These are phyloP conservation scores for Lanistes nyassanus DNA, from an alignment of 1,140 invertebrate genomes.

Conservation along the genomic window DNA sequence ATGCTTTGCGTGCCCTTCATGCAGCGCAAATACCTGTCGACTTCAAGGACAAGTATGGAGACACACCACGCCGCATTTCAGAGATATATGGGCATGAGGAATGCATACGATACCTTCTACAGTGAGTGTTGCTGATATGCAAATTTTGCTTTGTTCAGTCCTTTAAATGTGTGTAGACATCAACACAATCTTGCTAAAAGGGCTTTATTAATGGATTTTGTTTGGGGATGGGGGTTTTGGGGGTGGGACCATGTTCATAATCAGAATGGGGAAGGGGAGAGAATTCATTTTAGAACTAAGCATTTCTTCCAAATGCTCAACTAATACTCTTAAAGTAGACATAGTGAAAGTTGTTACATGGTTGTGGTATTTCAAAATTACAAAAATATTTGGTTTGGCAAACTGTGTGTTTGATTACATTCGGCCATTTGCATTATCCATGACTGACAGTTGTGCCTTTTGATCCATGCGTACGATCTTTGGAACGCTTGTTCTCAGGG, in stretches of 20 bases:
- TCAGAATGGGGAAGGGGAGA: no score
- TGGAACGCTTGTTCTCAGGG: slow-evolving; percentile 11
- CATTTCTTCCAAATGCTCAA: no score
- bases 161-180: no score
- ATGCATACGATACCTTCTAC: slow-evolving; percentile 51
- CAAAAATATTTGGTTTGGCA: background rate
- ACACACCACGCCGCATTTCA: slow-evolving; percentile 52
- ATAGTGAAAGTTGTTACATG: no score
- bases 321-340: no score
- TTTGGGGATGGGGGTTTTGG: no score
- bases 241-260: no score
- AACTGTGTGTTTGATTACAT: background rate
- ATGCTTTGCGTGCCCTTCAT: slow-evolving; percentile 52
- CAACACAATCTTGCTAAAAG: no score
- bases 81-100: slow-evolving; percentile 56
- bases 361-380: no score
- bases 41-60: slow-evolving; percentile 55
- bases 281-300: no score
- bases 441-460: background rate
- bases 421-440: background rate
- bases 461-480: background rate
- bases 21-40: slow-evolving; percentile 49
- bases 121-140: slow-evolving; percentile 41
- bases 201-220: no score
- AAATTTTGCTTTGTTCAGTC: no score